Conservation (phyloP, 2,797 vertebrate species). For the Acanthopagrus latus region DNA sequence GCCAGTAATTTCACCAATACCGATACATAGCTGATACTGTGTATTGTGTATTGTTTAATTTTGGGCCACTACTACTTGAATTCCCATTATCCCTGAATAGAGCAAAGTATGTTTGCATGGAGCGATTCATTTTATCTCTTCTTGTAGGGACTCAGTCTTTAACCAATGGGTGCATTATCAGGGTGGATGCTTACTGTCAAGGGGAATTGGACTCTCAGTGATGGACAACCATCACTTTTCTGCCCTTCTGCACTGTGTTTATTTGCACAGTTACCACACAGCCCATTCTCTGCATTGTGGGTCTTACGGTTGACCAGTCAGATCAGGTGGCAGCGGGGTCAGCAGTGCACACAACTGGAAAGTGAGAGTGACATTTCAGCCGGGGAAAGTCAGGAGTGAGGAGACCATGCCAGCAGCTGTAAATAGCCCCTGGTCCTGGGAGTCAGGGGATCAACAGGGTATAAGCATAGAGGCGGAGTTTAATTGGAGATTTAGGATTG, state of each 20-base stretch:
- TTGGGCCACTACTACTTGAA: too few relatives aligned
- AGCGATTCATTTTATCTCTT: neutral
- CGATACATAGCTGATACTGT: too few relatives aligned
- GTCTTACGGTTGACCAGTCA: constrained; percentile 31
- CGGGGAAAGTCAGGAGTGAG: constrained; percentile 40
- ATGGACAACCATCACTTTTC: constrained; percentile 27
- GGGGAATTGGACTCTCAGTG: neutral
- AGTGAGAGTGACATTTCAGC: constrained; percentile 63
- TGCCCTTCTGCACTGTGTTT: constrained; percentile 41
- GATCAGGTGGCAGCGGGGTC: constrained; percentile 42
- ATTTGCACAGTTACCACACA: constrained; percentile 52
- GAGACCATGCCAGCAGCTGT: constrained; percentile 35
- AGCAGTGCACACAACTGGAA: constrained; percentile 37
- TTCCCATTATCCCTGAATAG: neutral
- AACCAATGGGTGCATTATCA: neutral
- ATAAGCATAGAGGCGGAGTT: constrained; percentile 27
- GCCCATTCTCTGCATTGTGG: constrained; percentile 40
- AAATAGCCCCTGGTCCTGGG: constrained; percentile 61
- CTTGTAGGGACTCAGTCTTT: neutral
- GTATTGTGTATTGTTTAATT: too few relatives aligned
- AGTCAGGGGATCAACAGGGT: constrained; percentile 55
- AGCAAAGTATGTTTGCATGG: neutral
- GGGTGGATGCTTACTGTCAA: constrained; percentile 10
- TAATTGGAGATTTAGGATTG: constrained; percentile 47
- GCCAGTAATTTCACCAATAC: too few relatives aligned